Base-by-base conservation (phyloP, 2,888 invertebrate genomes). In the Trissolcus japonicus region DNA sequence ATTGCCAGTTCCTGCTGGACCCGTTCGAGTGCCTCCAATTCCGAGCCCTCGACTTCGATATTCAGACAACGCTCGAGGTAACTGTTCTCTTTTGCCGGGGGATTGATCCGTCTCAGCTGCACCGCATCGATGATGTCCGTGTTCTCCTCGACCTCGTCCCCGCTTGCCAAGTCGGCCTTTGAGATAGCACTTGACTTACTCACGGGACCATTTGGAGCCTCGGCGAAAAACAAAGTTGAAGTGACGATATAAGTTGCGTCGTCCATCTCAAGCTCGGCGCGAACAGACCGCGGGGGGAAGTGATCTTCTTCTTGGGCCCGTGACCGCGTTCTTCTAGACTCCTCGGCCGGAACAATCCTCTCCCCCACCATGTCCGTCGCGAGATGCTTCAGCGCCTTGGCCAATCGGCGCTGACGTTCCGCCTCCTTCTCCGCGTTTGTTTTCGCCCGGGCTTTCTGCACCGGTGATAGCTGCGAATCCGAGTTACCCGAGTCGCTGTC, bases 121-220 rank as follows among this genome's bases (percentile, higher is more conserved):
- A 88, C 86, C 4, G 88, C 87, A 43, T 88, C 87, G 6, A 87
- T 86, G 2, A 89, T 84, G 56, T 88, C 87, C 0, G 86, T 86
- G 57, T 88, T 88, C 48, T 84, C 82, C 82, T 46, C 78, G 17
- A 60, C 81, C 0, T 80, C 60, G 2, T 66, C 80, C 0, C 71
- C 76, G 11, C 74, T 78, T 0, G 65, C 54, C 35, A 74, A 60
- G 16, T 77, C 79, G 35, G 63, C 77, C n/a, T 80, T 80, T 0
- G 69, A 13, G 7, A 63, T 62, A 0, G 50, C 25, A 53, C 4
- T 53, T 4, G 48, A 43, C 13, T 14, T 43, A 0, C 21, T 46
- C 1, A 29, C 13, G 0, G 62, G 21, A 6, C 55, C 60, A 14
- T 56, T 75, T 40, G 68, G 76, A 0, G 85, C 63, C 4, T 86